phyloP scores from a whole-genome alignment of 2,113 vertebrate genomes.

The Gnathonemus echidnorhynchus region DNA sequence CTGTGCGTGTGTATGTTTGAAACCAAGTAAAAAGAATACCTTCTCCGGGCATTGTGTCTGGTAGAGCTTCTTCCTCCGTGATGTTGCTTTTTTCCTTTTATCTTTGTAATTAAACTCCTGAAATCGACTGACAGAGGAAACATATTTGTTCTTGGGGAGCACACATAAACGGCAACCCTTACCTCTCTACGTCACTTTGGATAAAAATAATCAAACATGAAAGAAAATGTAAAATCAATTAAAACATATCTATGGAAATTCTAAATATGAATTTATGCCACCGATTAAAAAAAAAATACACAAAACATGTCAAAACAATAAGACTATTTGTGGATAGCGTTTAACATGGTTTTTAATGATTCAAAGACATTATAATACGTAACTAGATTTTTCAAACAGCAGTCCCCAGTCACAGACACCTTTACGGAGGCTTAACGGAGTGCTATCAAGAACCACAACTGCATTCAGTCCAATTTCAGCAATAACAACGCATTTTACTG shows the following conservation, averaged over 20 bases:
- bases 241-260: background rate
- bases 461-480: background rate
- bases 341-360: background rate
- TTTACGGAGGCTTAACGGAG: background rate
- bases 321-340: background rate
- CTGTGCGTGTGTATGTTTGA: too few relatives aligned
- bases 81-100: background rate
- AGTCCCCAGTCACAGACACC: background rate
- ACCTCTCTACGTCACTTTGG: background rate
- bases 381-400: background rate
- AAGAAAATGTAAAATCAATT: background rate
- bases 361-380: background rate
- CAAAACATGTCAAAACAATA: background rate
- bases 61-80: background rate
- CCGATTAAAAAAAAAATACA: background rate
- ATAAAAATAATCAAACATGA: background rate
- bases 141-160: background rate
- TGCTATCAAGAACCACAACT: background rate
- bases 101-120: background rate
- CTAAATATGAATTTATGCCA: background rate
- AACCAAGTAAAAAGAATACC: background rate
- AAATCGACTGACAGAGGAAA: background rate
- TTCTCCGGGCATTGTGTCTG: background rate
- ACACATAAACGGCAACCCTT: background rate
- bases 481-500: too few relatives aligned